A percentile compares a stretch with the other conserved stretches of the same genome.
Evolutionary conservation across 2,797 vertebrate species (phyloP).

Genomic region (Neosalanx taihuensis): DNA sequence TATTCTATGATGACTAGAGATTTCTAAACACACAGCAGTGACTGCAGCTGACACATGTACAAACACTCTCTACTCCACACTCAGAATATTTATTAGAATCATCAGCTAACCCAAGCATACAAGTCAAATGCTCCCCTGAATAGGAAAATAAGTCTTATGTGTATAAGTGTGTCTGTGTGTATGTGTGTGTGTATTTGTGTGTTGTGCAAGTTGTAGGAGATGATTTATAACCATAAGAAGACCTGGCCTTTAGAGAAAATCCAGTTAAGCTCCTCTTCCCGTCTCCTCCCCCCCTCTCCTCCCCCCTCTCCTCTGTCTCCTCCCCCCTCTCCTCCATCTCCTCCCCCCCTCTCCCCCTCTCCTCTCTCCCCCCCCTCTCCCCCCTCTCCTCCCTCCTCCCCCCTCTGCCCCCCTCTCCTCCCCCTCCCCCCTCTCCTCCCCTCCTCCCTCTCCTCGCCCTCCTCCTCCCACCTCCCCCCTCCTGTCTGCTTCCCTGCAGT

Average conservation of each 20-base stretch:
- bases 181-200: neutral
- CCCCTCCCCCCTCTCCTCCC: too few species aligned
- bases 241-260: neutral
- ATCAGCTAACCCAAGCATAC: neutral
- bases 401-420: too few species aligned
- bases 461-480: too few species aligned
- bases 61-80: neutral
- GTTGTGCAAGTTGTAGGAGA: neutral
- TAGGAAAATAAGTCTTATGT: neutral
- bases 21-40: neutral
- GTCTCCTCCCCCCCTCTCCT: neutral
- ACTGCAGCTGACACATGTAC: neutral
- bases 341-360: too few species aligned
- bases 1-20: neutral
- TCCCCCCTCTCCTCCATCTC: neutral
- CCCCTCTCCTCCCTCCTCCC: too few species aligned
- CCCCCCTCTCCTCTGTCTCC: neutral
- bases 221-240: neutral
- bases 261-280: neutral
- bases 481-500: too few species aligned
- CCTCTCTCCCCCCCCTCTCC: too few species aligned
- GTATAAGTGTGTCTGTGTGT: neutral
- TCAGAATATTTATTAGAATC: neutral
- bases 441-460: too few species aligned
- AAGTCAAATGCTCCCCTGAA: constrained; percentile 1